These are phyloP conservation scores for Natrix natrix DNA, from an alignment of 2,797 vertebrate species.

Conservation along the genomic window DNA sequence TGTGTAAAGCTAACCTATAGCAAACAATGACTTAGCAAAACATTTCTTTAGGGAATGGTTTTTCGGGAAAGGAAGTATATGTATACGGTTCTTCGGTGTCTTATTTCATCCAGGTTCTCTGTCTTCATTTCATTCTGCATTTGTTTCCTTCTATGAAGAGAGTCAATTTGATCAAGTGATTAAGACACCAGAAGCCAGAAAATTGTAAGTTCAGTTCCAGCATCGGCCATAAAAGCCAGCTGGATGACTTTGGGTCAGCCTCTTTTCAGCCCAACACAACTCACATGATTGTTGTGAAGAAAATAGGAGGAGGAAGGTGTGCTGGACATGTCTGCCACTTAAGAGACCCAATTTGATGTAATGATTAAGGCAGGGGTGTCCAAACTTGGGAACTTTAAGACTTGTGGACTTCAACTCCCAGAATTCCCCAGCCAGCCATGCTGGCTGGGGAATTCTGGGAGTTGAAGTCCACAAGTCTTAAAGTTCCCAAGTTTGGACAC, in stretches of 20 bases:
- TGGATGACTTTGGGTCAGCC: background rate
- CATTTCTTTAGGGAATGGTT: background rate
- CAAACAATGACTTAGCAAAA: background rate
- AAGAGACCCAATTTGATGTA: background rate
- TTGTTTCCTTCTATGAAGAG: background rate
- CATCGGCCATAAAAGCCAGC: background rate
- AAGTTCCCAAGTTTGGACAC: no score
- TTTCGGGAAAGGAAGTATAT: background rate
- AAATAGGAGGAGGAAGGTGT: background rate
- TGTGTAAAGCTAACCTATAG: background rate
- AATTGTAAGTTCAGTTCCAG: background rate
- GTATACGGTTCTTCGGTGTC: background rate
- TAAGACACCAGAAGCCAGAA: background rate
- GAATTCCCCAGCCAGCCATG: no score
- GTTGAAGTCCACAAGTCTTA: no score
- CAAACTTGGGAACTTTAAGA: no score
- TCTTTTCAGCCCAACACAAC: background rate
- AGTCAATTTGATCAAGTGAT: background rate
- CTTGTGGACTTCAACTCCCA: no score
- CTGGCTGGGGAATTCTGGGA: no score
- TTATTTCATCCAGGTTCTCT: background rate
- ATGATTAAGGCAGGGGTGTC: background rate
- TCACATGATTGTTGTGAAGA: background rate
- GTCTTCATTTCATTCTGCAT: background rate
- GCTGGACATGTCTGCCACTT: background rate